Base-by-base conservation (phyloP, 2,888 invertebrate genomes). In the Pandemis heparana region DNA sequence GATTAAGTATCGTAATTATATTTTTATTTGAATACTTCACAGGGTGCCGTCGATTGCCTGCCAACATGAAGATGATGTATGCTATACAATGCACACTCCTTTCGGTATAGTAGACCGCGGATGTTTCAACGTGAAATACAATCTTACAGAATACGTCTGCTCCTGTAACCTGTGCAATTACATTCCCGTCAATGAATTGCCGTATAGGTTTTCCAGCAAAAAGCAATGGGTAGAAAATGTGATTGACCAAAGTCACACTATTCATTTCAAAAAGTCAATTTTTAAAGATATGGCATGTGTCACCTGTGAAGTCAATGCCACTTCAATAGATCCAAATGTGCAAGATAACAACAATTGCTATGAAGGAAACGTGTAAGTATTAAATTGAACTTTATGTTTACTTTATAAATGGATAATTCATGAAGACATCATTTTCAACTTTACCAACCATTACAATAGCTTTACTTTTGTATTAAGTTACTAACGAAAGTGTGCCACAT, bases 151-250 rank as follows among this genome's bases (percentile, higher is more conserved):
- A 60, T 91, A 87, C 79, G 90, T 91, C 61, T 92, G 92, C 78
- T 83, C 89, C 62, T 91, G 92, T 80, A 91, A 92, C 83, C 85
- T 92, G 67, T 92, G 92, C 82, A 92, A 92, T 83, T 84, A 86
- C 79, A 81, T 90, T 80, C 82, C 91, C 63, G 85, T 91, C 77
- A 85, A 86, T 78, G 89, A 91, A 79, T 85, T 92, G 88, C 92
- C 92, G 60, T 82, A 83, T 77, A 82, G 86, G 79, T 92, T 89
- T 84, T 75, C 83, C 9, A 83, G 79, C 72, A 88, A 87, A 79
- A 81, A 76, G 75, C 85, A 89, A 74, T 93, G 92, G 92, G 75
- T 86, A 66, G 83, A 88, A 76, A 89, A 92, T 83, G 84, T 92
- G 75, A 79, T 88, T 77, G 91, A 92, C 78, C 82, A 92, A 73